phyloP scores from a whole-genome alignment of 2,113 vertebrate species.

The Symphodus melops region DNA sequence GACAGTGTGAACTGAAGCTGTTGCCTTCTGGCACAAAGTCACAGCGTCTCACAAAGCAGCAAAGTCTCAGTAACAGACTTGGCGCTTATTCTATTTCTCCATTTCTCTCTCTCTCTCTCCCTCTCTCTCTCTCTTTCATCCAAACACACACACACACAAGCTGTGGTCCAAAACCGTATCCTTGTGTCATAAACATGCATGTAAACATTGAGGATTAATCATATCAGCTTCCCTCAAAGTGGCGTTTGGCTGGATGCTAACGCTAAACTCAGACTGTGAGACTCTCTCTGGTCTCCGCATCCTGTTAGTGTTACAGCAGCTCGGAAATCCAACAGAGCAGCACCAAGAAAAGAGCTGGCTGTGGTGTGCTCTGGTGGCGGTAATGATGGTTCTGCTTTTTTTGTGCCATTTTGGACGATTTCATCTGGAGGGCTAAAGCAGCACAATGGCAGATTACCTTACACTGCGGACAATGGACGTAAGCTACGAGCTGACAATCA shows the following conservation, averaged over 20 bases:
- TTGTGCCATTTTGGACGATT: slow-evolving; percentile 32
- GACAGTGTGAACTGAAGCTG: slow-evolving; percentile 83
- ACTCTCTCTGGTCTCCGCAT: slow-evolving; percentile 40
- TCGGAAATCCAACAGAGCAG: slow-evolving; percentile 20
- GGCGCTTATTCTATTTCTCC: slow-evolving; percentile 16
- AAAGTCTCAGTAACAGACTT: slow-evolving; percentile 63
- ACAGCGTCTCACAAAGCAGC: slow-evolving; percentile 62
- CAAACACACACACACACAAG: slow-evolving; percentile 35
- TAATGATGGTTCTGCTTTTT: slow-evolving; percentile 18
- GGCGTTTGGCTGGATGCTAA: slow-evolving; percentile 60
- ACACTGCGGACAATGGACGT: slow-evolving; percentile 67
- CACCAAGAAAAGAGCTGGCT: slow-evolving; percentile 15
- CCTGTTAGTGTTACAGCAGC: slow-evolving; percentile 44
- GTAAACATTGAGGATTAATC: slow-evolving; percentile 76
- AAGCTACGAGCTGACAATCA: slow-evolving; percentile 61
- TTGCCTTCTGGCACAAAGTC: slow-evolving; percentile 66
- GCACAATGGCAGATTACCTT: slow-evolving; percentile 69
- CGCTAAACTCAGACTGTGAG: slow-evolving; percentile 64
- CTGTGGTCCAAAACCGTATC: slow-evolving; percentile 52
- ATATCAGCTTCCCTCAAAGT: slow-evolving; percentile 76
- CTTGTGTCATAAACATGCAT: slow-evolving; percentile 68
- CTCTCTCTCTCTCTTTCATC: slow-evolving; percentile 39
- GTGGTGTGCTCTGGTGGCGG: slow-evolving; percentile 15
- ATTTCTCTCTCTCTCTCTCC: slow-evolving; percentile 49
- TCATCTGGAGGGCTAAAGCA: slow-evolving; percentile 42